These are phyloP conservation scores for Boloria selene DNA, from an alignment of 2,888 invertebrate species.

Conservation along the genomic window DNA sequence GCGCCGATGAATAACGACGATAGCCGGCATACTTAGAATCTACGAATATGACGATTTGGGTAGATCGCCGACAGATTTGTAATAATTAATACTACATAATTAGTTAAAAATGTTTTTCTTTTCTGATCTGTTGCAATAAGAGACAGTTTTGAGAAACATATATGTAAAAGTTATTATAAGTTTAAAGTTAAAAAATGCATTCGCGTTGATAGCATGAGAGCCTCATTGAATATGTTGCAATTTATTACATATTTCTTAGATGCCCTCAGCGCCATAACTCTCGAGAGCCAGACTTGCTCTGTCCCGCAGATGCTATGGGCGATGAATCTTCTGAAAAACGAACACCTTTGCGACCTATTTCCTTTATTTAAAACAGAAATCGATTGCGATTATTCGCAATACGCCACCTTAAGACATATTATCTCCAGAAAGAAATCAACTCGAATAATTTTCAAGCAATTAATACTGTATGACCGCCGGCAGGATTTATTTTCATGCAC, in stretches of 20 bases:
- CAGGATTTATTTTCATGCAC: too few relatives aligned
- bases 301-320: background rate
- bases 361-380: conserved; percentile 25
- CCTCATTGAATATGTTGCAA: background rate
- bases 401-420: conserved; percentile 1
- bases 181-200: too few relatives aligned
- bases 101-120: too few relatives aligned
- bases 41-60: too few relatives aligned
- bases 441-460: background rate
- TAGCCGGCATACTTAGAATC: too few relatives aligned
- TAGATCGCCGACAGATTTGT: too few relatives aligned
- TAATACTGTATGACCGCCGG: background rate
- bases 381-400: conserved; percentile 19
- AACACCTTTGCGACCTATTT: conserved; percentile 23
- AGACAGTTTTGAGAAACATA: too few relatives aligned
- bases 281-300: background rate
- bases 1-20: too few relatives aligned
- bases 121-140: too few relatives aligned
- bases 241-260: background rate
- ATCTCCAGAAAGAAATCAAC: background rate
- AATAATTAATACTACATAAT: too few relatives aligned
- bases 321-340: conserved; percentile 11
- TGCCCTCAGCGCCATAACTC: background rate
- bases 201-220: background rate
- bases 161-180: too few relatives aligned